A percentile compares a stretch with the other conserved stretches of the same genome.
phyloP scores from a whole-genome alignment of 2,113 vertebrate species.

The Gulo gulo region DNA sequence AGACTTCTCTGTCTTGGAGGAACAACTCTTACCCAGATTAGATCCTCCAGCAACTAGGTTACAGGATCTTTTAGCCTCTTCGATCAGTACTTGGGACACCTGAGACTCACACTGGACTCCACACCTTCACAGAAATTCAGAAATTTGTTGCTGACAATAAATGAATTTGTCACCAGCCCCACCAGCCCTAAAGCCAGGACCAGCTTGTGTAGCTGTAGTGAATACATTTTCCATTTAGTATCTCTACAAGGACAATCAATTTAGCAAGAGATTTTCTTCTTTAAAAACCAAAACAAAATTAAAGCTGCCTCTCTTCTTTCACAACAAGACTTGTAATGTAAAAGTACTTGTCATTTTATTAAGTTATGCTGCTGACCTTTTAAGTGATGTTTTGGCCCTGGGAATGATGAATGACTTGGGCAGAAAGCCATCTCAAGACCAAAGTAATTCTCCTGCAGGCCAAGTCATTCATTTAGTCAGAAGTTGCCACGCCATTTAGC shows the following conservation, averaged over 20 bases:
- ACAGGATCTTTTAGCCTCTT: neutral
- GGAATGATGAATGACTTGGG: neutral
- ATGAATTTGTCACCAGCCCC: neutral
- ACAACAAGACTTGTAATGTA: neutral
- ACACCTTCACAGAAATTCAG: neutral
- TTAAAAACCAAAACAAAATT: constrained; percentile 12
- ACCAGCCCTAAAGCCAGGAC: neutral
- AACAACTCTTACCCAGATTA: neutral
- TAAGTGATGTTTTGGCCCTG: neutral
- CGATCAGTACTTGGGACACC: neutral
- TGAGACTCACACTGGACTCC: neutral
- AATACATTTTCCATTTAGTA: constrained; percentile 1
- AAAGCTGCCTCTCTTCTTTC: neutral
- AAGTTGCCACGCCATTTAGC: neutral
- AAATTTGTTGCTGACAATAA: neutral
- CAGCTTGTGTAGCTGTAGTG: neutral
- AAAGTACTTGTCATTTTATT: neutral
- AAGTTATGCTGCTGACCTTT: neutral
- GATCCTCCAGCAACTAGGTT: neutral
- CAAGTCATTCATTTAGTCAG: neutral
- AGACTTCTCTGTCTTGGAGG: neutral
- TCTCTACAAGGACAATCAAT: neutral
- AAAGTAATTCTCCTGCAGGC: neutral
- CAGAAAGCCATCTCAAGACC: constrained; percentile 31
- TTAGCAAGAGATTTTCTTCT: constrained; percentile 32